Percentiles rank a stretch among this genome's conserved stretches.
phyloP scores from a whole-genome alignment of 2,797 vertebrate genomes.

The Fratercula arctica region DNA sequence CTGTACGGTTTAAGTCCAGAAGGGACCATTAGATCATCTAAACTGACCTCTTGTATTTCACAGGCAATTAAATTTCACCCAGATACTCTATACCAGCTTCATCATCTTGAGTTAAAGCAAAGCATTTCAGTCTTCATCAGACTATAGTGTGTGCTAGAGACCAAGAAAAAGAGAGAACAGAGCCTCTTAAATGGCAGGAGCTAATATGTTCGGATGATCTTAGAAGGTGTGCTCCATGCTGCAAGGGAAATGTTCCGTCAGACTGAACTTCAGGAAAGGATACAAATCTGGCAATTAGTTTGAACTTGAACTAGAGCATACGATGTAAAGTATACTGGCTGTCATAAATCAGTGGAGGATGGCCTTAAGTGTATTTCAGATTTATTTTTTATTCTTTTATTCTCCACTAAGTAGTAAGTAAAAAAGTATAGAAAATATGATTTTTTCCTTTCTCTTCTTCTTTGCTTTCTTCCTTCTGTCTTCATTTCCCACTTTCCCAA shows the following conservation, averaged over 20 bases:
- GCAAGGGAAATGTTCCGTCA: neutral
- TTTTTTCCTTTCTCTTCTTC: neutral
- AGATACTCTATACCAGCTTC: neutral
- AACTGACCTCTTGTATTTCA: constrained; percentile 1
- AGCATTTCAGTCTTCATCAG: neutral
- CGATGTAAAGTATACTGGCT: neutral
- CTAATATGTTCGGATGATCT: neutral
- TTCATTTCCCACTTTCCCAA: neutral
- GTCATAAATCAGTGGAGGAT: neutral
- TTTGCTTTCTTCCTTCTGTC: neutral
- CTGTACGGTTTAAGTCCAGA: neutral
- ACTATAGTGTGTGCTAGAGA: neutral
- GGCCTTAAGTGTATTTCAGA: neutral
- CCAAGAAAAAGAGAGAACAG: neutral
- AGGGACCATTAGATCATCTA: constrained; percentile 27
- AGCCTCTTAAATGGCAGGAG: neutral
- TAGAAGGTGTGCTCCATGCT: neutral
- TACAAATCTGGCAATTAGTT: neutral
- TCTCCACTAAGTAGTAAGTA: neutral
- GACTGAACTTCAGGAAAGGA: neutral
- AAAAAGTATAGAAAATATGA: neutral
- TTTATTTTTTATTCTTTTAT: neutral
- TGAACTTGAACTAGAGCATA: neutral
- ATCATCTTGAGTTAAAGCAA: neutral
- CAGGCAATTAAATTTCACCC: neutral